Evolutionary conservation across 2,888 invertebrate genomes (phyloP).

Genomic region (Dendrolimus houi): DNA sequence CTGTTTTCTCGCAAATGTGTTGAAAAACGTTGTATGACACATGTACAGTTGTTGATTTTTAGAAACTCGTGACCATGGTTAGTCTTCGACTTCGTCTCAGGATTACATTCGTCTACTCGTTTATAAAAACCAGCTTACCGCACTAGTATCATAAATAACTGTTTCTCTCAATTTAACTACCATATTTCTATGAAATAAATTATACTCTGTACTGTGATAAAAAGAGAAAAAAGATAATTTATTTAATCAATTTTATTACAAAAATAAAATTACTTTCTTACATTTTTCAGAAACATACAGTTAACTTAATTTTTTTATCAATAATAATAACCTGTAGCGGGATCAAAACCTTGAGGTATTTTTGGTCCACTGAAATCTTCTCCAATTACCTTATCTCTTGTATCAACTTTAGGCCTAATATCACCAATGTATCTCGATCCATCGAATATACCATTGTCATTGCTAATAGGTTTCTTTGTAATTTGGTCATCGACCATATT

Average conservation of each 20-base stretch:
- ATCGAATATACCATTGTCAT: background rate
- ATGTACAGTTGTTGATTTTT: no score
- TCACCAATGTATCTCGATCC: background rate
- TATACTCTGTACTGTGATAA: background rate
- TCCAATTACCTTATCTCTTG: conserved; percentile 20
- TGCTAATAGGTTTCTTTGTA: background rate
- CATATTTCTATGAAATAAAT: no score
- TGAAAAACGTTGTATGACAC: no score
- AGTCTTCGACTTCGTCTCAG: no score
- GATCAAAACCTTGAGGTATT: conserved; percentile 43
- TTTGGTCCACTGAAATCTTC: conserved; percentile 58
- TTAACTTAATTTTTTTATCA: conserved; percentile 13
- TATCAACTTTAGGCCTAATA: background rate
- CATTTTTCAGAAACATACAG: background rate
- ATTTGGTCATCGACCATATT: background rate
- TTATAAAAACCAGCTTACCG: no score
- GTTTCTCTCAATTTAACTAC: no score
- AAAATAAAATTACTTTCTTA: background rate
- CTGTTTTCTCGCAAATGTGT: no score
- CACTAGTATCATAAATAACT: no score
- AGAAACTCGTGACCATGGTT: no score
- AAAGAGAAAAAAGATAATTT: background rate
- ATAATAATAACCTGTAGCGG: conserved; percentile 53
- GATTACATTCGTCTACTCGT: no score
- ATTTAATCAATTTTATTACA: background rate